Evolutionary conservation across 2,113 vertebrate genomes (phyloP).

Genomic region (Naja naja): DNA sequence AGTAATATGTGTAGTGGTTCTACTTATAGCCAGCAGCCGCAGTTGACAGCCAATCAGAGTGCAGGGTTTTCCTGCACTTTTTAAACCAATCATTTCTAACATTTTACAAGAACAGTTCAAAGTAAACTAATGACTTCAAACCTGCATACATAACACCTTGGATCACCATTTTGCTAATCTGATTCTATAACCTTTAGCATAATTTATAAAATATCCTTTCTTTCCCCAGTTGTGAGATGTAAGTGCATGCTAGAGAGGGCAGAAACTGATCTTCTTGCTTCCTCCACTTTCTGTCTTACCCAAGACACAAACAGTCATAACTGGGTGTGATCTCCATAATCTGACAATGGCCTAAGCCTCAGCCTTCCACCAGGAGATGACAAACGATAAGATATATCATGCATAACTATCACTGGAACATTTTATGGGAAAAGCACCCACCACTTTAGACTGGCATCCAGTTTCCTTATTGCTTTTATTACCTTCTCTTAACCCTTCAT

Average conservation of each 20-base stretch:
- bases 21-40: no score
- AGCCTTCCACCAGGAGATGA: not conserved
- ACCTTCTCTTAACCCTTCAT: not conserved
- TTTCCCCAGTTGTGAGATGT: not conserved
- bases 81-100: no score
- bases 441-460: not conserved
- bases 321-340: not conserved
- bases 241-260: not conserved
- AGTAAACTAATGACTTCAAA: no score
- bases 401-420: not conserved
- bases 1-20: no score
- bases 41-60: no score
- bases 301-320: not conserved
- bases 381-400: not conserved
- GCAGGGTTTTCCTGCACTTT: no score
- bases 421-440: not conserved
- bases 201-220: not conserved
- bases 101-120: no score
- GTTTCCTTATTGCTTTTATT: slow-evolving; percentile 17
- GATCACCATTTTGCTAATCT: not conserved
- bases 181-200: not conserved
- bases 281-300: not conserved
- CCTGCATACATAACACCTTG: no score
- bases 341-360: not conserved
- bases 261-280: not conserved